Base-by-base conservation (phyloP, 2,797 vertebrate genomes). In the Acridotheres tristis region DNA sequence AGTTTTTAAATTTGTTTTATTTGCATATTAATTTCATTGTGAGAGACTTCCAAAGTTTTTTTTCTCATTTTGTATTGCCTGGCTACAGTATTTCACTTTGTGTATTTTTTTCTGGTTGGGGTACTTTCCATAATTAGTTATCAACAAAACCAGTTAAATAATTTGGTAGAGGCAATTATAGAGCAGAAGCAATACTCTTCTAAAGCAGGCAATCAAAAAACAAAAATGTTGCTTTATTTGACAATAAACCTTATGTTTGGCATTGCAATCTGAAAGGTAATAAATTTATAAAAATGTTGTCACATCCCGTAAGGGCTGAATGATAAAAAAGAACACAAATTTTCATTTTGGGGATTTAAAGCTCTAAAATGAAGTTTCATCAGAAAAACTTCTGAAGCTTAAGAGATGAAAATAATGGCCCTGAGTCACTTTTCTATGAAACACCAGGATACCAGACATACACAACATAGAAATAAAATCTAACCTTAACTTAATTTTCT, bases 161-260 rank as follows among this genome's bases (percentile, higher is more conserved):
- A 97, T 97, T 97, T 96, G 95, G 95, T 95, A 55, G 76, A 65
- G 40, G 84, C 96, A 97, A 93, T 98, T 97, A 95, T 21, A 94
- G 95, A 96, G 95, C 81, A 93, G 94, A 97, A 97, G 93, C 89
- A 92, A 83, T 92, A 22, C 45, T 93, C 55, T 91, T 90, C 78
- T 93, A 94, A 97, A 96, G 68, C 85, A 97, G 85, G 95, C 96
- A 96, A 95, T 97, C 90, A 97, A 96, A 97, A 97, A 95, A n/a
- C 25, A 95, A 95, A 96, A 96, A 91, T 81, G 12, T 79, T 89
- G 85, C 82, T 97, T 98, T 97, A 97, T 97, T 98, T 97, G 96
- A 96, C 92, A 97, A 97, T 98, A 98, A 98, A 97, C 97, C 96
- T 96, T 95, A 94, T 93, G 88, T 96, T 97, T 98, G 97, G 96